Percentiles rank a stretch among this genome's conserved stretches.
Evolutionary conservation across 2,797 vertebrate genomes (phyloP).

Genomic region (Gymnoscopelus braueri): DNA sequence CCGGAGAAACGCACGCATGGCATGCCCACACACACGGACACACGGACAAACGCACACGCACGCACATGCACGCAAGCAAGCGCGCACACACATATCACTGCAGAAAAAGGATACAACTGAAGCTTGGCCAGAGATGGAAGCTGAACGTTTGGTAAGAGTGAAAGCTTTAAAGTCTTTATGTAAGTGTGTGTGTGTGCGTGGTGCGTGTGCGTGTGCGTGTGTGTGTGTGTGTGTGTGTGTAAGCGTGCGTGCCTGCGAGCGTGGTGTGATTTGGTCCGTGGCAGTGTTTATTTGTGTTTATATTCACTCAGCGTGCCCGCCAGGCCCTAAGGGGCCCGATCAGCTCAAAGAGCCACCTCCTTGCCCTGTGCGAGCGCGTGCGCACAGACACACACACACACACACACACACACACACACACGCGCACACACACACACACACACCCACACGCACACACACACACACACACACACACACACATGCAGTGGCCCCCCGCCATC

Average conservation of each 20-base stretch:
- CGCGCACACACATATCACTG: slow-evolving; percentile 45
- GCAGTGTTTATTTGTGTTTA: neutral
- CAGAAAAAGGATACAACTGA: slow-evolving; percentile 38
- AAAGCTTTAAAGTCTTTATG: slow-evolving; percentile 69
- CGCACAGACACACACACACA: neutral
- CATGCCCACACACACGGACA: slow-evolving; percentile 35
- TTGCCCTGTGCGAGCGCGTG: too few species aligned
- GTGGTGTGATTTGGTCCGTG: neutral
- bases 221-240: slow-evolving; percentile 39
- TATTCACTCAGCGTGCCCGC: slow-evolving; percentile 38
- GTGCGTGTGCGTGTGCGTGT: slow-evolving; percentile 16
- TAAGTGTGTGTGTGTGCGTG: slow-evolving; percentile 38
- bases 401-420: too few species aligned
- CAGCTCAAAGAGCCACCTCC: too few species aligned
- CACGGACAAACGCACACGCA: slow-evolving; percentile 34
- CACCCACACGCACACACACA: neutral
- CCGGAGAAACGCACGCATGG: slow-evolving; percentile 24
- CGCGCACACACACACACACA: too few species aligned
- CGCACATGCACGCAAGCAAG: slow-evolving; percentile 42
- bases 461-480: too few species aligned
- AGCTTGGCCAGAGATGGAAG: slow-evolving; percentile 35
- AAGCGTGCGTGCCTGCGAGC: slow-evolving; percentile 15
- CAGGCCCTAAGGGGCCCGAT: slow-evolving; percentile 38
- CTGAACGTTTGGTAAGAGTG: slow-evolving; percentile 47
- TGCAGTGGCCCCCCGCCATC: slow-evolving; percentile 17